phyloP scores from a whole-genome alignment of 2,888 invertebrate genomes.

The Glomeris marginata region DNA sequence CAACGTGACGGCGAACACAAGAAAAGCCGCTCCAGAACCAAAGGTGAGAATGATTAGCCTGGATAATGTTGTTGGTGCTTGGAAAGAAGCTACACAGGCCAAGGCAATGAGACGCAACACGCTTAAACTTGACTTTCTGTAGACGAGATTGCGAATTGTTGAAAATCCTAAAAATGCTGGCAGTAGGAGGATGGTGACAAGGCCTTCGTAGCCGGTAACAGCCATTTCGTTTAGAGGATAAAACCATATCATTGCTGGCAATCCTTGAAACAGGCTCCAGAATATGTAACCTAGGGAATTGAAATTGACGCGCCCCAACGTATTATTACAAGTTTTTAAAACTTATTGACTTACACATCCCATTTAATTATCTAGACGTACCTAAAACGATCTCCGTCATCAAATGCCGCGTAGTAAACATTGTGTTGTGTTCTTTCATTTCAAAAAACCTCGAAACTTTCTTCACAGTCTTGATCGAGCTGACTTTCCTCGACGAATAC shows the following conservation, averaged over 20 bases:
- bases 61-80: slow-evolving; percentile 17
- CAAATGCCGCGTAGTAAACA: too few relatives aligned
- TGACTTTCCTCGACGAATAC: too few relatives aligned
- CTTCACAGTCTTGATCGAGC: too few relatives aligned
- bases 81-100: slow-evolving; percentile 26
- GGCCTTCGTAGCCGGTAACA: slow-evolving; percentile 31
- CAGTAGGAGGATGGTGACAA: slow-evolving; percentile 25
- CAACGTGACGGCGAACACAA: slow-evolving; percentile 25
- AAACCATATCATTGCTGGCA: slow-evolving; percentile 32
- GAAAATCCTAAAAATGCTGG: slow-evolving; percentile 20
- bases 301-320: background rate
- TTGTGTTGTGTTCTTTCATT: too few relatives aligned
- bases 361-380: too few relatives aligned
- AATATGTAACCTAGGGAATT: slow-evolving; percentile 25
- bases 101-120: slow-evolving; percentile 23
- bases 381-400: too few relatives aligned
- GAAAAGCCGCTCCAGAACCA: slow-evolving; percentile 25
- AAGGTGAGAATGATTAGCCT: slow-evolving; percentile 25
- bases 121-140: slow-evolving; percentile 4
- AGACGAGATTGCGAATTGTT: slow-evolving; percentile 12
- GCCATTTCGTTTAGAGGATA: slow-evolving; percentile 32
- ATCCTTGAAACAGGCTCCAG: slow-evolving; percentile 29
- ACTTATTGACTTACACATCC: too few relatives aligned
- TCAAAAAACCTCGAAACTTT: too few relatives aligned
- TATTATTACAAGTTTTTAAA: too few relatives aligned